Conservation (phyloP, 2,888 invertebrate species). For the Petrolisthes manimaculis region DNA sequence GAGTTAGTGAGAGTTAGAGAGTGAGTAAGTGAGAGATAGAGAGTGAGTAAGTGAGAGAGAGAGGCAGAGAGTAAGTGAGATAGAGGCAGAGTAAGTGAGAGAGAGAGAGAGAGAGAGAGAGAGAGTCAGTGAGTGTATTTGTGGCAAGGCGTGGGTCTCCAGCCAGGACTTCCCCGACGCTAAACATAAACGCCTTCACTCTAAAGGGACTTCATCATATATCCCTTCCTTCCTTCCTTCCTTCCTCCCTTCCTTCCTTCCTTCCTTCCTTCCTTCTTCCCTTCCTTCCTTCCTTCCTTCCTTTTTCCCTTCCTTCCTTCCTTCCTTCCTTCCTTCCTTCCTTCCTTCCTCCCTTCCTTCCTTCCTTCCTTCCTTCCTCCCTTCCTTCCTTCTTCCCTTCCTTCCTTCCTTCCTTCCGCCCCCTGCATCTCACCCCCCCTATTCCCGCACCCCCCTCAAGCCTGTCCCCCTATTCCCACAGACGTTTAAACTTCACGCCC, state of each 20-base stretch:
- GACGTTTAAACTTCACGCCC: too few species aligned
- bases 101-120: constrained; percentile 20
- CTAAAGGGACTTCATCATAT: not conserved
- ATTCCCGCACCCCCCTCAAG: not conserved
- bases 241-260: not conserved
- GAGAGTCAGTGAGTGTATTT: constrained; percentile 2
- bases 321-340: not conserved
- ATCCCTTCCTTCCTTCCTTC: not conserved
- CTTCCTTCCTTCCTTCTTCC: constrained; percentile 3
- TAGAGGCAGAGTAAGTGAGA: not conserved
- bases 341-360: not conserved
- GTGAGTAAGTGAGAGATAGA: not conserved
- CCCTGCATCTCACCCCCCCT: not conserved
- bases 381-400: not conserved
- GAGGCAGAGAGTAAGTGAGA: too few species aligned
- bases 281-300: constrained; percentile 33
- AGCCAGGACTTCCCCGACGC: not conserved
- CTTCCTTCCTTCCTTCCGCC: not conserved
- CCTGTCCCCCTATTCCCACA: not conserved
- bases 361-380: not conserved
- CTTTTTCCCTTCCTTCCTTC: constrained; percentile 30
- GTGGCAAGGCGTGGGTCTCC: not conserved
- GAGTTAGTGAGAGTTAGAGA: not conserved
- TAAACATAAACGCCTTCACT: not conserved
- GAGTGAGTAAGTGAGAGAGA: constrained; percentile 6